Evolutionary conservation across 64 coral and sea anemone species (phyloP).

Genomic region (Montipora cactus): DNA sequence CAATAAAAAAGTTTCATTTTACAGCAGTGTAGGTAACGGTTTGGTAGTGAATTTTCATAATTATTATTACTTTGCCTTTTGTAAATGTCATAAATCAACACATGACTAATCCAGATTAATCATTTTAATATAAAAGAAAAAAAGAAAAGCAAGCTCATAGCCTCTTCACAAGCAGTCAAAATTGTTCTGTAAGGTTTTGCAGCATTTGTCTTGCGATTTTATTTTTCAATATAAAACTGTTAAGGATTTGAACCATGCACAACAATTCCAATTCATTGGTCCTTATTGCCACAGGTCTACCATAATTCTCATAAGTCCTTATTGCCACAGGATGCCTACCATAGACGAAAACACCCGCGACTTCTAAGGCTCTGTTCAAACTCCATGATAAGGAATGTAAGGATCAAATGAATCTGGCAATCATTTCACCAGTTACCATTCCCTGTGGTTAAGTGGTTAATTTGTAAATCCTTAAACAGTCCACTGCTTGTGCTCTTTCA

Average conservation of each 20-base stretch:
- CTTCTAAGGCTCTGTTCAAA: too few species aligned
- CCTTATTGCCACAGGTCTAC: too few species aligned
- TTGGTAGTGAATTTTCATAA: constrained; percentile 37
- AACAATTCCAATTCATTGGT: neutral
- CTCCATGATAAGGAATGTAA: too few species aligned
- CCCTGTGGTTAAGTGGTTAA: too few species aligned
- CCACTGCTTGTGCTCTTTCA: too few species aligned
- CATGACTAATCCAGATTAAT: neutral
- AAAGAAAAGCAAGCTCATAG: neutral
- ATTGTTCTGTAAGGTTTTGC: neutral
- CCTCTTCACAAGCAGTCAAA: neutral
- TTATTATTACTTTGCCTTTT: constrained; percentile 42
- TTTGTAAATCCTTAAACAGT: too few species aligned
- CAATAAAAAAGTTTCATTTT: constrained; percentile 1
- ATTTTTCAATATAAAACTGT: constrained; percentile 8
- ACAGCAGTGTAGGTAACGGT: neutral
- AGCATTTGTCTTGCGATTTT: neutral
- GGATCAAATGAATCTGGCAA: too few species aligned
- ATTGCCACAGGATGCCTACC: too few species aligned
- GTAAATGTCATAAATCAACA: constrained; percentile 10
- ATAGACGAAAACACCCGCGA: too few species aligned
- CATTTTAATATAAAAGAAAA: neutral
- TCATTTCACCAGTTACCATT: too few species aligned
- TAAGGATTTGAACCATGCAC: neutral
- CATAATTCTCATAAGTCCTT: too few species aligned